Evolutionary conservation across 2,888 invertebrate genomes (phyloP).

Genomic region (Lasioglossum figueresi): DNA sequence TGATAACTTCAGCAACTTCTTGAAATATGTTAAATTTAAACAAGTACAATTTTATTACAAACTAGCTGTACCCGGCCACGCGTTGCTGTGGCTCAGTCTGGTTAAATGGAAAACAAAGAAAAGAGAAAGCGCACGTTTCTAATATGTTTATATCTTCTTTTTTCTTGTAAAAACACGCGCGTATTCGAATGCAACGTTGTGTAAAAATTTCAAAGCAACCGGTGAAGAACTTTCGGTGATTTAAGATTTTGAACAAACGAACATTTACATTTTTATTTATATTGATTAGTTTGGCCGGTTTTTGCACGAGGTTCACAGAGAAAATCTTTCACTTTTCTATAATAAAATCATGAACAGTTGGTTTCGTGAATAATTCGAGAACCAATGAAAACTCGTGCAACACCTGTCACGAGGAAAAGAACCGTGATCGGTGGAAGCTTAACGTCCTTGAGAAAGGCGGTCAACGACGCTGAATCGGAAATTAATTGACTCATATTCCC

Average conservation of each 20-base stretch:
- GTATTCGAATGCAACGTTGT: no score
- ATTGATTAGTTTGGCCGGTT: neutral
- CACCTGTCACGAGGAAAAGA: neutral
- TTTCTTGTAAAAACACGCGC: no score
- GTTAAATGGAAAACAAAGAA: no score
- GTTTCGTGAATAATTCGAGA: neutral
- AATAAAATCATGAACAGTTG: neutral
- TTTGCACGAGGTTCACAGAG: neutral
- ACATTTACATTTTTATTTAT: no score
- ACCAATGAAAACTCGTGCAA: neutral
- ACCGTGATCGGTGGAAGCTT: constrained; percentile 5
- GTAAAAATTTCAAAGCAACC: no score
- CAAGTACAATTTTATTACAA: neutral
- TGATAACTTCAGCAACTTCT: neutral
- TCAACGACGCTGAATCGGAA: constrained; percentile 59
- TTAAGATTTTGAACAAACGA: no score
- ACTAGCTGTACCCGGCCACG: no score
- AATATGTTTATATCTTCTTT: no score
- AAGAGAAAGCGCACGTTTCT: no score
- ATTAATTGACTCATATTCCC: constrained; percentile 51
- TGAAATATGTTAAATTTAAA: neutral
- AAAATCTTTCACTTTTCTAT: neutral
- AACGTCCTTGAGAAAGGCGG: constrained; percentile 50
- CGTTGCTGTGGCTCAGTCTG: no score
- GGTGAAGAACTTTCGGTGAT: no score